Evolutionary conservation across 2,113 vertebrate species (phyloP), one percentile per base, ranked within the genome.

Genomic region (Carassius gibelio): DNA sequence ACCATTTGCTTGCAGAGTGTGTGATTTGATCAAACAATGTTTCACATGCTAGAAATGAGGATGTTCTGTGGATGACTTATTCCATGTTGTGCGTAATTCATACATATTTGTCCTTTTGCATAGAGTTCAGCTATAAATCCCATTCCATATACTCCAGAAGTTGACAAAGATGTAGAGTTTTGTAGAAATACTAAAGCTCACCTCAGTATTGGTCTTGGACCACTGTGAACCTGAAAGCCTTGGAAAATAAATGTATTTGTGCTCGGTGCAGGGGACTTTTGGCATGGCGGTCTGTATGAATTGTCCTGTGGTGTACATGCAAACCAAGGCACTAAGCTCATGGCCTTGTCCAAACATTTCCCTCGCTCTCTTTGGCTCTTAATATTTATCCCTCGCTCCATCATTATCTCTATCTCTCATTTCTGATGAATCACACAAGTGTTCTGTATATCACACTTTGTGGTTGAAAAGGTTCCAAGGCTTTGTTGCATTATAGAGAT

Each of bases 401-500:
- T 85, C 84, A 72, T 13, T 85, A 19, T 42, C 75, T 61, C 76
- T 81, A 64, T 81, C 64, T 74, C 66, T 71, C 19, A 4, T 66
- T 64, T 80, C 50, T 42, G 84, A 85, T 62, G 64, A 68, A 85
- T 81, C 62, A 59, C 48, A 72, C 66, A 8, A 82, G 68, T 72
- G 84, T 52, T 71, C 75, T 69, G 15, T 55, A 26, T 66, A 72
- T 79, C 78, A 64, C 84, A 62, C n/a, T 48, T 61, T 57, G 23
- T 8, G 76, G 55, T 48, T 81, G 78, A 74, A 83, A 83, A 72
- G 30, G 48, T 83, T 83, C 50, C 81, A 86, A 59, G 42, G 17
- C 78, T 86, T 86, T 75, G 68, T 81, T 86, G 68, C 66, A 59
- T 71, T 83, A 72, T 72, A 83, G 21, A 83, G 68, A 83, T 83